phyloP scores from a whole-genome alignment of 2,888 invertebrate genomes.

The Brassicogethes aeneus region DNA sequence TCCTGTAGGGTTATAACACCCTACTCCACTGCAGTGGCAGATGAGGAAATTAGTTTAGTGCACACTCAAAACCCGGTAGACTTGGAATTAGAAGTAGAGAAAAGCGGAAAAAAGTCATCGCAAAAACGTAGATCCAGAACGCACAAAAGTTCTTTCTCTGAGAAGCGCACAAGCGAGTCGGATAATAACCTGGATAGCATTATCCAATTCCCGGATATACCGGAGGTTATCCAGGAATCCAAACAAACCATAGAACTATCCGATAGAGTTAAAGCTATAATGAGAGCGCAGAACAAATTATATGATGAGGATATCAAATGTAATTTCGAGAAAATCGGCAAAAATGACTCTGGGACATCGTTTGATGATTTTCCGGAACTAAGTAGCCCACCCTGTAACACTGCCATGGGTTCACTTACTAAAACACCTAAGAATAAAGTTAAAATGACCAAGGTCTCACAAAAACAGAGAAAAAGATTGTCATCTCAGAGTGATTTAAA shows the following conservation, averaged over 20 bases:
- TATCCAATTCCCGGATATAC: slow-evolving; percentile 21
- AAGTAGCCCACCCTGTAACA: slow-evolving; percentile 28
- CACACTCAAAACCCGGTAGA: slow-evolving; percentile 41
- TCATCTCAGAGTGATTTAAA: too few species aligned
- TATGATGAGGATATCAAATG: slow-evolving; percentile 18
- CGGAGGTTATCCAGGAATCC: slow-evolving; percentile 8
- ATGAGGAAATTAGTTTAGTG: slow-evolving; percentile 46
- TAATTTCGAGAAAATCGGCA: slow-evolving; percentile 21
- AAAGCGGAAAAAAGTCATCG: slow-evolving; percentile 13
- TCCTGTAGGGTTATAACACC: slow-evolving; percentile 60
- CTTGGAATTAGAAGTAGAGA: slow-evolving; percentile 39
- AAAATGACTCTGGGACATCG: slow-evolving; percentile 15
- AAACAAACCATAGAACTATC: slow-evolving; percentile 6
- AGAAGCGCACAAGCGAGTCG: background rate
- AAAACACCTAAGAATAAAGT: slow-evolving; percentile 23
- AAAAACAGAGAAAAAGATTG: slow-evolving; percentile 54
- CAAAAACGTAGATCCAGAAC: slow-evolving; percentile 19
- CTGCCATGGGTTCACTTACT: slow-evolving; percentile 25
- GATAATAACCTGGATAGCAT: slow-evolving; percentile 3
- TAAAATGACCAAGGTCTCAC: slow-evolving; percentile 47
- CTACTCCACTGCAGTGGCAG: slow-evolving; percentile 50
- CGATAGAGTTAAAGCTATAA: slow-evolving; percentile 28
- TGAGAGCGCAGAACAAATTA: slow-evolving; percentile 24
- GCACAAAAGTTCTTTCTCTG: slow-evolving; percentile 9
- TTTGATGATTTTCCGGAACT: slow-evolving; percentile 34